Conservation (phyloP, 2,888 invertebrate genomes). For the Synanthedon andrenaeformis region DNA sequence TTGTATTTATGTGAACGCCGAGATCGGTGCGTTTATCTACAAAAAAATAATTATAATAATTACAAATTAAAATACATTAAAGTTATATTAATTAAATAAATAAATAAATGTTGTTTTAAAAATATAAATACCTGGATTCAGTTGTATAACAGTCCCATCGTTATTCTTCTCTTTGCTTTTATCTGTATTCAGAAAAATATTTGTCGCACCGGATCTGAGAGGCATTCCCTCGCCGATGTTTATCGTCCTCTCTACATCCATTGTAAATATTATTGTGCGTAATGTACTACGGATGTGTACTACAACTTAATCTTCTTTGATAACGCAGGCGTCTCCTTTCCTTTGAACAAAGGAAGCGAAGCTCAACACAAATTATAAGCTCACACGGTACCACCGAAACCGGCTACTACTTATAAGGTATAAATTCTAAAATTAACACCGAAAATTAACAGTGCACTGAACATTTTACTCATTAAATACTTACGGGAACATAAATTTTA, state of each 20-base stretch:
- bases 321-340: constrained; percentile 47
- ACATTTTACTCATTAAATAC: no score
- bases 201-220: constrained; percentile 53
- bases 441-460: no score
- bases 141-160: constrained; percentile 58
- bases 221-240: constrained; percentile 54
- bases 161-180: constrained; percentile 45
- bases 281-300: constrained; percentile 27
- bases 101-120: no score
- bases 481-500: not conserved
- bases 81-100: no score
- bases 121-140: constrained; percentile 50
- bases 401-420: no score
- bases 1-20: constrained; percentile 61
- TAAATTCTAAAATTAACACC: no score
- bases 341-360: constrained; percentile 58
- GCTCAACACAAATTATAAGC: constrained; percentile 36
- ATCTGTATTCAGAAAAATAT: constrained; percentile 58
- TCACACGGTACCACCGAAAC: constrained; percentile 30
- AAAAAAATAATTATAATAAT: constrained; percentile 22
- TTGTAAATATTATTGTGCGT: constrained; percentile 30
- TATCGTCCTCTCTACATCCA: constrained; percentile 56
- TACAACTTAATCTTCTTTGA: constrained; percentile 27
- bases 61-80: not conserved
- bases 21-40: constrained; percentile 55